phyloP scores from a whole-genome alignment of 1,140 invertebrate genomes.

The Aphelinus atriplicis region DNA sequence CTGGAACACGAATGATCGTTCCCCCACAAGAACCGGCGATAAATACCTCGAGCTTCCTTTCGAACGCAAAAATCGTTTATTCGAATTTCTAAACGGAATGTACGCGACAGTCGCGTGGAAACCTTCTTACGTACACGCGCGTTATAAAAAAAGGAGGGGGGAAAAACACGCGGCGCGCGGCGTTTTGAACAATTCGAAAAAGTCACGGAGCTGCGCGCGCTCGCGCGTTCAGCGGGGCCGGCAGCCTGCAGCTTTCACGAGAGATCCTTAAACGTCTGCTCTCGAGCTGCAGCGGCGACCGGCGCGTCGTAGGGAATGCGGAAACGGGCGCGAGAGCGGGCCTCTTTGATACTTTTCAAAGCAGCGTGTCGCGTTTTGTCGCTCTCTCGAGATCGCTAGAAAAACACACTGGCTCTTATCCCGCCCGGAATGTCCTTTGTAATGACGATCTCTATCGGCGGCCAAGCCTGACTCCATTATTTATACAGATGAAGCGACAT shows the following conservation, averaged over 20 bases:
- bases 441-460: slow-evolving; percentile 20
- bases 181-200: slow-evolving; percentile 27
- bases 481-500: slow-evolving; percentile 2
- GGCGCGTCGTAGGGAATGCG: slow-evolving; percentile 19
- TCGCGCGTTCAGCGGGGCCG: too few relatives aligned
- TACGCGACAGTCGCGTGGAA: too few relatives aligned
- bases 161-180: neutral
- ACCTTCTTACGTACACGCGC: too few relatives aligned
- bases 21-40: too few relatives aligned
- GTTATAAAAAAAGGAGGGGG: too few relatives aligned
- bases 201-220: neutral
- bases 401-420: slow-evolving; percentile 8
- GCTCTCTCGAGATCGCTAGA: slow-evolving; percentile 1
- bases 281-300: too few relatives aligned
- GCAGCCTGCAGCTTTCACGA: slow-evolving; percentile 20
- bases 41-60: too few relatives aligned
- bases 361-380: slow-evolving; percentile 13
- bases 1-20: too few relatives aligned
- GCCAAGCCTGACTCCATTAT: neutral
- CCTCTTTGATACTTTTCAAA: slow-evolving; percentile 27
- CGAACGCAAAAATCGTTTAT: too few relatives aligned
- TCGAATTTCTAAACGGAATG: too few relatives aligned
- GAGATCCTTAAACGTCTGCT: slow-evolving; percentile 23
- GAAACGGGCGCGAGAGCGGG: slow-evolving; percentile 6
- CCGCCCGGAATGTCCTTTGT: slow-evolving; percentile 33